Conservation (phyloP, 2,888 invertebrate species). For the Deilephila porcellus region DNA sequence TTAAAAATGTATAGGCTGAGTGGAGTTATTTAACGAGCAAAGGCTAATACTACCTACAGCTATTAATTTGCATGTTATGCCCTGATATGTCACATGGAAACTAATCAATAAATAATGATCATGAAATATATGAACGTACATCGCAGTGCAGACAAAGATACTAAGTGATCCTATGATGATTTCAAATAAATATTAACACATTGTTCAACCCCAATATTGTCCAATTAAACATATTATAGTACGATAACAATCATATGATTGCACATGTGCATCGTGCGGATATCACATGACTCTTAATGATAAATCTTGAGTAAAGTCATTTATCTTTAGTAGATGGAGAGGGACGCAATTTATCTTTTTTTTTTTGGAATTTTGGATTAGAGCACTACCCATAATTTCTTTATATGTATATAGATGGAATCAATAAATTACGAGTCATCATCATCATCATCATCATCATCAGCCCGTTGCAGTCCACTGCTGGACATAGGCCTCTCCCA, state of each 20-base stretch:
- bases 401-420: no score
- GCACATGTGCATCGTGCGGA: not conserved
- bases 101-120: not conserved
- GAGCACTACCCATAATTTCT: no score
- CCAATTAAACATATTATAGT: not conserved
- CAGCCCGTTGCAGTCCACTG: no score
- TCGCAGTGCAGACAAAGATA: no score
- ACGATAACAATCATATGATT: constrained; percentile 6
- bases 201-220: not conserved
- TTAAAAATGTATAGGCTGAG: constrained; percentile 63
- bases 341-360: no score
- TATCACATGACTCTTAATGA: not conserved
- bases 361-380: no score
- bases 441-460: no score
- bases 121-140: not conserved
- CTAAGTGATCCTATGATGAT: not conserved
- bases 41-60: constrained; percentile 31
- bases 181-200: not conserved
- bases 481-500: no score
- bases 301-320: not conserved
- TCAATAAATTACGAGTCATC: no score
- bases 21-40: constrained; percentile 48
- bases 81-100: not conserved
- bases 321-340: not conserved
- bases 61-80: constrained; percentile 23